Conservation (phyloP, 1,140 invertebrate species). For the Dufourea novaeangliae region DNA sequence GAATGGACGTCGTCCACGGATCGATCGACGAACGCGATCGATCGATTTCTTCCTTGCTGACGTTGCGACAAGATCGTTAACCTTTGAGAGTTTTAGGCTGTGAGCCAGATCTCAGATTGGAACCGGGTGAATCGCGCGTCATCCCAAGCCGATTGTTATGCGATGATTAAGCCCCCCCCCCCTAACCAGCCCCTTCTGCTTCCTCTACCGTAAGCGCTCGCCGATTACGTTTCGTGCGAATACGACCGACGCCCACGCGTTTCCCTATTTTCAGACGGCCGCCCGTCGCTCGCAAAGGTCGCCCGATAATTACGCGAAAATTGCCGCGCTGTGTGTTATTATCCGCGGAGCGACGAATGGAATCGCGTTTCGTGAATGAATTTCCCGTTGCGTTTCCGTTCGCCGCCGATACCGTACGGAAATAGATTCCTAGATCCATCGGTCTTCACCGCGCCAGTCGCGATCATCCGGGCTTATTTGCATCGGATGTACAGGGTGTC, state of each 20-base stretch:
- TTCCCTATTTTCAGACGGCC: constrained; percentile 51
- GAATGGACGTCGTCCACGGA: background rate
- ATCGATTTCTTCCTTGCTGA: constrained; percentile 49
- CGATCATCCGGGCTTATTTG: constrained; percentile 26
- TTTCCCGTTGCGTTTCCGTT: constrained; percentile 42
- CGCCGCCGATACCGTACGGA: constrained; percentile 36
- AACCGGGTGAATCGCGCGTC: constrained; percentile 72
- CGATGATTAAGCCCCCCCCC: constrained; percentile 56
- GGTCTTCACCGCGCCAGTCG: constrained; percentile 8
- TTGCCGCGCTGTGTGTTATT: too few relatives aligned
- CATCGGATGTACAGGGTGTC: background rate
- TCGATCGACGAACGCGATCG: constrained; percentile 19
- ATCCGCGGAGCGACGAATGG: constrained; percentile 6
- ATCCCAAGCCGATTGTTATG: constrained; percentile 62
- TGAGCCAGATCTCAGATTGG: constrained; percentile 73
- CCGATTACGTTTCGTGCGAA: constrained; percentile 36
- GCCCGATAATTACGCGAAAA: constrained; percentile 48
- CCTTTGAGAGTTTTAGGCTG: constrained; percentile 71
- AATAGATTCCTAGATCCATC: constrained; percentile 33
- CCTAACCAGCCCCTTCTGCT: background rate
- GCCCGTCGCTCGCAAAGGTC: constrained; percentile 51
- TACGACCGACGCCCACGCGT: constrained; percentile 47
- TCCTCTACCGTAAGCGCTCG: constrained; percentile 36
- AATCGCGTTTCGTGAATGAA: constrained; percentile 46
- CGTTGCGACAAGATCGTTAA: constrained; percentile 72